Base-by-base conservation (phyloP, 37 sponge, comb jelly and placozoan species). In the Tethya wilhelma region DNA sequence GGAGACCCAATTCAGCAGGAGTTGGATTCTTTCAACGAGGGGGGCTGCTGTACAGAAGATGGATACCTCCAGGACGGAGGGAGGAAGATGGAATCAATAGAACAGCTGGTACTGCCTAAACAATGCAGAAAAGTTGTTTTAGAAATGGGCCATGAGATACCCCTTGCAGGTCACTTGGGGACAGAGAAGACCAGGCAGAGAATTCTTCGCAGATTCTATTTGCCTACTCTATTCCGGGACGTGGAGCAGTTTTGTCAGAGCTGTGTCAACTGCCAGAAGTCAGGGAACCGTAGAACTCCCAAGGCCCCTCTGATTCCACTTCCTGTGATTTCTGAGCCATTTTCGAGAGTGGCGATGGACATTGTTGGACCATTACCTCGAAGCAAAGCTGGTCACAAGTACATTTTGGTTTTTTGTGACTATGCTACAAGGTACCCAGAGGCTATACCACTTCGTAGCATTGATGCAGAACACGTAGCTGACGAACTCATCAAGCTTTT, bases 401-500 rank as follows among this genome's bases (percentile, higher is more conserved):
- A 75, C 45, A 74, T 90, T 7, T 30, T 84, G 23, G 77, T 80
- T 38, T 25, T 90, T 2, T 79, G 85, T 72, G 81, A 84, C 64
- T 90, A 84, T 73, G 85, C 91, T 12, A 90, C 86, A 23, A 38
- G 86, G 11, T 90, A 79, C 39, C 91, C 81, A 26, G 81, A 90
- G 60, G 91, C 86, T 0, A 30, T 90, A 23, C 77, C 86, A 34
- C 64, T 85, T 31, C 60, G 56, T 25, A 60, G 34, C 4, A 79
- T 84, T 36, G 80, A 78, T 77, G 86, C 91, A 8, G 36, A 23
- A 31, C 39, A 78, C 29, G 59, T 90, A 4, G 91, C 86, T 20
- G 82, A 90, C 67, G 82, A 65, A 33, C 72, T 90, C 26, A 17
- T 77, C 19, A 74, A 34, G 30, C 8, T 81, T 19, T 85, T 90